These are phyloP conservation scores for Mesochorus sp. DNA, from an alignment of 2,888 invertebrate species.

Conservation along the genomic window DNA sequence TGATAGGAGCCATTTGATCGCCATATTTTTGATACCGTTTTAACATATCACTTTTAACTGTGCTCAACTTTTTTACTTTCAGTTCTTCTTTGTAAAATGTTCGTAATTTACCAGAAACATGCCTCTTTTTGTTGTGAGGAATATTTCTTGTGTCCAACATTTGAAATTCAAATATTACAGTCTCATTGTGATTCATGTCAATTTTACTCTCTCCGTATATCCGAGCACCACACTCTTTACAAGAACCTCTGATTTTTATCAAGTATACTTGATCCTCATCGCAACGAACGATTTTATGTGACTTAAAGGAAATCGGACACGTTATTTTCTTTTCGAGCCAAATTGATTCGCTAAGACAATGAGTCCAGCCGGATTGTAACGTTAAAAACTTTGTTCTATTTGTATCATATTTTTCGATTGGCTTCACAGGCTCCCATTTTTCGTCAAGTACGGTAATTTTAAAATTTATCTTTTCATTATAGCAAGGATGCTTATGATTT, in stretches of 20 bases:
- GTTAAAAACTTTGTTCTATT: conserved; percentile 8
- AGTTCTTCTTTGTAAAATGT: conserved; percentile 22
- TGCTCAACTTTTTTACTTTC: conserved; percentile 18
- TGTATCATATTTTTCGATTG: conserved; percentile 26
- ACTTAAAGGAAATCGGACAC: conserved; percentile 19
- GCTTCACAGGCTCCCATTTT: conserved; percentile 31
- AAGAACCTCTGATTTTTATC: conserved; percentile 36
- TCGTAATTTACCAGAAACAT: conserved; percentile 30
- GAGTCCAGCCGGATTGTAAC: conserved; percentile 39
- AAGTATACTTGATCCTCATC: conserved; percentile 9
- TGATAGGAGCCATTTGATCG: conserved; percentile 37
- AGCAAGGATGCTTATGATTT: conserved; percentile 33
- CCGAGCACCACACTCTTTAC: conserved; percentile 28
- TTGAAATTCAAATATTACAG: conserved; percentile 12
- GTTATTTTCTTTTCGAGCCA: conserved; percentile 33
- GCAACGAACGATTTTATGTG: conserved; percentile 10
- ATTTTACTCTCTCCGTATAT: conserved; percentile 39
- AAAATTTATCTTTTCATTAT: conserved; percentile 34
- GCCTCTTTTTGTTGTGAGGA: conserved; percentile 35
- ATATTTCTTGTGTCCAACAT: conserved; percentile 35
- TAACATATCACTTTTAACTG: conserved; percentile 33
- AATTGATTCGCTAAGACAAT: conserved; percentile 30
- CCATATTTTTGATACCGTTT: conserved; percentile 38
- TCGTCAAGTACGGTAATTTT: conserved; percentile 24
- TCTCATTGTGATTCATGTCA: conserved; percentile 6